Conservation (phyloP, 2,797 vertebrate genomes). For the Sternarchorhynchus goeldii region DNA sequence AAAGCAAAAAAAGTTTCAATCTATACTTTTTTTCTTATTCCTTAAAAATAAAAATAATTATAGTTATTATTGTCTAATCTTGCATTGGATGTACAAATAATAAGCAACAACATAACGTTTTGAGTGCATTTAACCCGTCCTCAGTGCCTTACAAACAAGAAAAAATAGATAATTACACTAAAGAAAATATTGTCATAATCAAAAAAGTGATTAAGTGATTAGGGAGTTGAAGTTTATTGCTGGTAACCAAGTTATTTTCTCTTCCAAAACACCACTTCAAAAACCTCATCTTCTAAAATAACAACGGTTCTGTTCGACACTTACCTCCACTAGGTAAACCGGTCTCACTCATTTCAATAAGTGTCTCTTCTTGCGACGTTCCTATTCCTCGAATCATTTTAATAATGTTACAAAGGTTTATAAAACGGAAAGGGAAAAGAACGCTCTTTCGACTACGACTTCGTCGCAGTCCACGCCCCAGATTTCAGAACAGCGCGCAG, state of each 20-base stretch:
- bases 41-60: too few species aligned
- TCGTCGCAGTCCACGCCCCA: constrained; percentile 28
- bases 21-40: too few species aligned
- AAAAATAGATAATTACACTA: too few species aligned
- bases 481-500: background rate
- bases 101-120: too few species aligned
- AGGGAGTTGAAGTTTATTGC: background rate
- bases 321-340: constrained; percentile 62
- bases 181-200: too few species aligned
- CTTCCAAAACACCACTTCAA: background rate
- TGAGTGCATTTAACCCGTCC: too few species aligned
- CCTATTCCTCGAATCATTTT: constrained; percentile 71
- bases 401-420: background rate
- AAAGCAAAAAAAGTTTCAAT: too few species aligned
- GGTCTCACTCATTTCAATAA: constrained; percentile 77
- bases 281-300: background rate
- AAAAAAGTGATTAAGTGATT: too few species aligned
- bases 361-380: constrained; percentile 62
- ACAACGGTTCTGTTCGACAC: background rate
- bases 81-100: too few species aligned
- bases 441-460: background rate
- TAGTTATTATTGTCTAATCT: too few species aligned
- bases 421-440: background rate
- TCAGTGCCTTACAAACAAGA: too few species aligned
- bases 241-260: background rate